Evolutionary conservation across 2,113 vertebrate genomes (phyloP).

Genomic region (Cyanoliseus patagonus): DNA sequence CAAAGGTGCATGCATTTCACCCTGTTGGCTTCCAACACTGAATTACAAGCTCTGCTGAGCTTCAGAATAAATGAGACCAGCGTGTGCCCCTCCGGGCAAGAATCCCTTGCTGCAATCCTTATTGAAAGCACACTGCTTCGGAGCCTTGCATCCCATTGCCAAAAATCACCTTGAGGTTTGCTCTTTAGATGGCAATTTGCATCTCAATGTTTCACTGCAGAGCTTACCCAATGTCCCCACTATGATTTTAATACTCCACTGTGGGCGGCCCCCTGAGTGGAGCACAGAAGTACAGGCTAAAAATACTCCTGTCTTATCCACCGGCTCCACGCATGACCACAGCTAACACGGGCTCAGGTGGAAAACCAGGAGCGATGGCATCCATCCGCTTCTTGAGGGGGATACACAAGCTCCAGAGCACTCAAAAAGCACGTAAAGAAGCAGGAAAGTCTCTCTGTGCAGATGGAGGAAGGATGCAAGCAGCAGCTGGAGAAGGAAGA

Average conservation of each 20-base stretch:
- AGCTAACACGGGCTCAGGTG: neutral
- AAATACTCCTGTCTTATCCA: conserved; percentile 40
- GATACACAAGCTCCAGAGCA: neutral
- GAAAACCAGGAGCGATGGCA: neutral
- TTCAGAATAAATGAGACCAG: conserved; percentile 26
- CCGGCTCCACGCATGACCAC: neutral
- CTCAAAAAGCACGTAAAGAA: neutral
- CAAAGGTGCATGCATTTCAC: conserved; percentile 11
- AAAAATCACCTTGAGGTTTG: conserved; percentile 36
- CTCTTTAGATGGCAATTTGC: conserved; percentile 48
- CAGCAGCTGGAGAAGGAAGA: neutral
- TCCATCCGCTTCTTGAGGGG: neutral
- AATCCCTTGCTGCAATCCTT: conserved; percentile 32
- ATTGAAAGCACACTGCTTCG: neutral
- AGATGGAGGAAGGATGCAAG: neutral
- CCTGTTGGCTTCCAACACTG: neutral
- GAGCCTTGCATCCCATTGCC: neutral
- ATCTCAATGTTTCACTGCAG: conserved; percentile 31
- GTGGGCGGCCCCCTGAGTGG: conserved; percentile 5
- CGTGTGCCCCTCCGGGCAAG: neutral
- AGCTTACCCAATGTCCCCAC: conserved; percentile 2
- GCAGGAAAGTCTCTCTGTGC: neutral
- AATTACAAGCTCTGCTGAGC: conserved; percentile 21
- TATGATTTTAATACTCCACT: conserved; percentile 44
- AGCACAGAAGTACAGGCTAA: conserved; percentile 7